Evolutionary conservation across 1,140 invertebrate species (phyloP).

Genomic region (Polypedilum vanderplanki): DNA sequence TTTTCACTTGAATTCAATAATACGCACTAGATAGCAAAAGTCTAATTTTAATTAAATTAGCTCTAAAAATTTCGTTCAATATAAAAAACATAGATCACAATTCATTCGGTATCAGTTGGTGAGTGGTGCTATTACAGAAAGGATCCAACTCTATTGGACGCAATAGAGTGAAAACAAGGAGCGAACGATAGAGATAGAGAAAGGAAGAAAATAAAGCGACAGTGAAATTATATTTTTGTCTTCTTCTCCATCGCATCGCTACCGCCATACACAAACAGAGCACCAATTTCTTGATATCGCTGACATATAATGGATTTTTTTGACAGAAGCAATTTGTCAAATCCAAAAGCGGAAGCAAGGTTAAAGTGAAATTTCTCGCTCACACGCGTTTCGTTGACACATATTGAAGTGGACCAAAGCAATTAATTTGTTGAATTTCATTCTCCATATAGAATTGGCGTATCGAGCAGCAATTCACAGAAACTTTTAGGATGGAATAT

Average conservation of each 20-base stretch:
- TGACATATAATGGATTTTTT: not conserved
- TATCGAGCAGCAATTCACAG: not conserved
- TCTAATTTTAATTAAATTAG: no score
- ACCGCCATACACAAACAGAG: not conserved
- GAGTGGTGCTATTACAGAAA: not conserved
- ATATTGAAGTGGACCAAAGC: not conserved
- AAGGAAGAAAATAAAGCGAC: not conserved
- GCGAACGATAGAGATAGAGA: no score
- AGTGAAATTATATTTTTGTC: not conserved
- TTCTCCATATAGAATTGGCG: not conserved
- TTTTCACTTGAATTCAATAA: no score
- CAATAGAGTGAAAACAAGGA: not conserved
- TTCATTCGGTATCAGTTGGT: not conserved
- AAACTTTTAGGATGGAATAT: constrained; percentile 60
- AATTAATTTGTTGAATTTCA: not conserved
- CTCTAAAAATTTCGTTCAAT: not conserved
- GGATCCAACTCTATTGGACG: not conserved
- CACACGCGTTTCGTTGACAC: not conserved
- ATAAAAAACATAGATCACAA: not conserved
- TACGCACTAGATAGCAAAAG: no score
- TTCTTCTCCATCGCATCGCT: no score
- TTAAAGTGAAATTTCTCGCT: constrained; percentile 20
- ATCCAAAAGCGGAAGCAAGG: constrained; percentile 2
- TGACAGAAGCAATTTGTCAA: constrained; percentile 12
- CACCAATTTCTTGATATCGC: not conserved